Base-by-base conservation (phyloP, 2,888 invertebrate genomes). In the Pheosia gnoma region DNA sequence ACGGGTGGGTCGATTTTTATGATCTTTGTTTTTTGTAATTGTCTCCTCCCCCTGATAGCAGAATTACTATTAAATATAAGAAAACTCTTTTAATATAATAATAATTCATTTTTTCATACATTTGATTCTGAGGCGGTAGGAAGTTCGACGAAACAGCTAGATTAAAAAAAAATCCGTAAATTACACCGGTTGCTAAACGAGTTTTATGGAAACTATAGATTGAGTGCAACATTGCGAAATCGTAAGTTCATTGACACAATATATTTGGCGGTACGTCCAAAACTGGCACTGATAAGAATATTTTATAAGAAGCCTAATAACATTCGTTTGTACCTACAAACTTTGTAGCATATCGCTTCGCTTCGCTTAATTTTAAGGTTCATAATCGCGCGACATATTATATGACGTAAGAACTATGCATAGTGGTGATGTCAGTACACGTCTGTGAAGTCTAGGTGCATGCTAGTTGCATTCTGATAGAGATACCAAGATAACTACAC, bases 341-440 rank as follows among this genome's bases (percentile, higher is more conserved):
- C 65, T 68, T 13, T 38, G 57, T 41, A n/a, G 58, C 60, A 59
- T 56, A 55, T 55, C 53, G 45, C 25, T 25, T 25, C 25, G 25
- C 25, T 25, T 25, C 25, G 43, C 58, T 59, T 57, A 62, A 25
- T 0, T 47, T 39, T 63, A 72, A 58, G 62, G 65, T 64, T 41
- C 53, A 61, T 51, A 60, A 53, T 67, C 49, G 60, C 49, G 25
- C 65, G 61, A 11, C 57, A 56, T 11, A 56, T 10, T 58, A 13
- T 3, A 67, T 75, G 76, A 75, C 63, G 74, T 73, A 69, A 75
- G 62, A 52, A 41, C 38, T 43, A 53, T 59, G 25, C 41, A 59
- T 43, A 45, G 59, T 47, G 54, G 47, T 59, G 59, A 59, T 59
- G 54, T 59, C 59, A 59, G 39, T 37, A 37, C 53, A 36, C 3